A percentile compares a stretch with the other conserved stretches of the same genome.
phyloP scores from a whole-genome alignment of 2,113 vertebrate genomes.

The Cacatua alba region DNA sequence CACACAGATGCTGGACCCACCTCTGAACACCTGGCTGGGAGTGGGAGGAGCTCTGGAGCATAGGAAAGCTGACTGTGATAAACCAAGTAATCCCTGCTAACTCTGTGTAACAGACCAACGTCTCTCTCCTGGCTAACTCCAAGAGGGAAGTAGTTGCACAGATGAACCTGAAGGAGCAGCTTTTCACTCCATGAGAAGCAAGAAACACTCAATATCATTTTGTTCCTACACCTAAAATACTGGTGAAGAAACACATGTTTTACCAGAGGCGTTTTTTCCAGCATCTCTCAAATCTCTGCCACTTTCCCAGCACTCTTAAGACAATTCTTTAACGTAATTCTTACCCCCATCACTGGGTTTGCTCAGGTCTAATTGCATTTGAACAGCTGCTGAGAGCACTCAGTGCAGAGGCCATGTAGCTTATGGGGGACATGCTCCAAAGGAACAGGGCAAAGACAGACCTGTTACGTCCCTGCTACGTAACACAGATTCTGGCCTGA shows the following conservation, averaged over 20 bases:
- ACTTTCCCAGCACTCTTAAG: not conserved
- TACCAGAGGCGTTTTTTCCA: not conserved
- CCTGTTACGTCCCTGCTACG: fast-evolving
- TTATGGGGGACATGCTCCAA: fast-evolving
- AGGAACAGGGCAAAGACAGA: not conserved
- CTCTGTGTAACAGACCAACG: not conserved
- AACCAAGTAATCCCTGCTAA: slow-evolving; percentile 31
- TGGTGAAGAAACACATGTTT: not conserved
- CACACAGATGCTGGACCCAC: not conserved
- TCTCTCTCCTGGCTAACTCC: not conserved
- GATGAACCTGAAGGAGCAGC: slow-evolving; percentile 20
- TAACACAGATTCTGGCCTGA: not conserved
- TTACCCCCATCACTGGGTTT: not conserved
- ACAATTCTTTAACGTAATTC: not conserved
- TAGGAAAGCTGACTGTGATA: not conserved
- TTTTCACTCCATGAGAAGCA: not conserved
- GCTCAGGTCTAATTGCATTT: not conserved
- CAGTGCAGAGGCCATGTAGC: not conserved
- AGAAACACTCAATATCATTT: not conserved
- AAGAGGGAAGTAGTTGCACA: not conserved
- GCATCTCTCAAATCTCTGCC: not conserved
- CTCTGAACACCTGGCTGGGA: slow-evolving; percentile 32
- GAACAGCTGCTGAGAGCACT: not conserved
- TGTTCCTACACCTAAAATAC: not conserved
- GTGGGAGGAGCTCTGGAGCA: not conserved